Conservation (phyloP, 2,113 vertebrate genomes). For the Apodemus speciosus region DNA sequence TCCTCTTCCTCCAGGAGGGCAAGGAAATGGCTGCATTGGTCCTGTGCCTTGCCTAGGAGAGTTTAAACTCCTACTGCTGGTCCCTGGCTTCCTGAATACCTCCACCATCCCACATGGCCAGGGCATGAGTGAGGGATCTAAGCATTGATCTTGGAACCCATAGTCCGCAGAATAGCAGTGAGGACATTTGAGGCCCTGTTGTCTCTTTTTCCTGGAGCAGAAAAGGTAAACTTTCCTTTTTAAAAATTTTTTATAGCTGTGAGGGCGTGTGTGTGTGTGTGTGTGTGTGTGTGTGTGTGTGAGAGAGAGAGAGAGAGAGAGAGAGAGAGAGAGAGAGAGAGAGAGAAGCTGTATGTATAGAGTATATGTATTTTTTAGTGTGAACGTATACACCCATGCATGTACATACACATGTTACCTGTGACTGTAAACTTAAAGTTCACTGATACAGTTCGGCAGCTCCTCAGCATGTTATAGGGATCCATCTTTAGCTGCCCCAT, state of each 20-base stretch:
- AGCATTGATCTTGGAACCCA: too few relatives aligned
- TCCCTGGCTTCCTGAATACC: fast-evolving
- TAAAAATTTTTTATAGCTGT: neutral
- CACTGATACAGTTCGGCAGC: neutral
- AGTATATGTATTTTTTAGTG: neutral
- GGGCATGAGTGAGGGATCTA: neutral
- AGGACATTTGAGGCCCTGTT: neutral
- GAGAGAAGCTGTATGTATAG: neutral
- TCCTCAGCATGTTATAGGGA: too few relatives aligned
- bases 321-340: too few relatives aligned
- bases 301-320: too few relatives aligned
- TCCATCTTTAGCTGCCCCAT: neutral
- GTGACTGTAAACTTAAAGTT: neutral
- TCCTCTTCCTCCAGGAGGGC: neutral
- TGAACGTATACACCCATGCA: too few relatives aligned
- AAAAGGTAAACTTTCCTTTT: neutral
- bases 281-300: too few relatives aligned
- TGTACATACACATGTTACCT: too few relatives aligned
- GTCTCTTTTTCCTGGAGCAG: neutral
- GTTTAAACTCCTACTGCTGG: neutral
- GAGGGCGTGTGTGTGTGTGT: neutral
- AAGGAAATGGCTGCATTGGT: neutral
- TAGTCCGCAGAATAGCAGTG: neutral
- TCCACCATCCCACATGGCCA: neutral
- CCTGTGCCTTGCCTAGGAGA: fast-evolving